A percentile compares a stretch with the other conserved stretches of the same genome.
Evolutionary conservation across 1,140 invertebrate genomes (phyloP).

Genomic region (Gonioctena quinquepunctata): DNA sequence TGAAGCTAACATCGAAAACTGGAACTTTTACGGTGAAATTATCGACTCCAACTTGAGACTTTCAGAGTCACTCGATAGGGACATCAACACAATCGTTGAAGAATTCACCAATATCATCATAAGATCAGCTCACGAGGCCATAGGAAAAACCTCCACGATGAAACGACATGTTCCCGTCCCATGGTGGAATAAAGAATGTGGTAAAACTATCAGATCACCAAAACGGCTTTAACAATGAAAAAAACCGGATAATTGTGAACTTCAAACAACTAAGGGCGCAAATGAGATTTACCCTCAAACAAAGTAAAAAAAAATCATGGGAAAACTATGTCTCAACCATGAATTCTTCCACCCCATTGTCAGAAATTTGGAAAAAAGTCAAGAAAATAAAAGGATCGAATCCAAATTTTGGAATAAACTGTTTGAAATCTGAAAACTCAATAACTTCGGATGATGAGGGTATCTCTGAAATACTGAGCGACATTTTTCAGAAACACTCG

Average conservation of each 20-base stretch:
- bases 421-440: constrained; percentile 1
- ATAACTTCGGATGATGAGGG: background rate
- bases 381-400: background rate
- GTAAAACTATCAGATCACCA: constrained; percentile 2
- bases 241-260: background rate
- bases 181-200: too few species aligned
- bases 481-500: constrained; percentile 6
- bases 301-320: constrained; percentile 5
- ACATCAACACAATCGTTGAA: too few species aligned
- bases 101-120: too few species aligned
- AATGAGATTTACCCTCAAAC: background rate
- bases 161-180: too few species aligned
- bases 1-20: too few species aligned
- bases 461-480: background rate
- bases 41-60: too few species aligned
- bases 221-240: background rate
- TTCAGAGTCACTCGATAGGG: too few species aligned
- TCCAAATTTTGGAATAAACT: background rate
- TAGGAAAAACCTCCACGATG: too few species aligned
- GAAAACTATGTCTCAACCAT: background rate
- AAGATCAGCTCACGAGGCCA: too few species aligned
- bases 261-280: background rate
- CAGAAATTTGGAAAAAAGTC: background rate
- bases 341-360: background rate
- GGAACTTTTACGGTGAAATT: too few species aligned